Evolutionary conservation across 2,113 vertebrate species (phyloP), one percentile per base, ranked within the genome.

Genomic region (Daphoenositta chrysoptera): DNA sequence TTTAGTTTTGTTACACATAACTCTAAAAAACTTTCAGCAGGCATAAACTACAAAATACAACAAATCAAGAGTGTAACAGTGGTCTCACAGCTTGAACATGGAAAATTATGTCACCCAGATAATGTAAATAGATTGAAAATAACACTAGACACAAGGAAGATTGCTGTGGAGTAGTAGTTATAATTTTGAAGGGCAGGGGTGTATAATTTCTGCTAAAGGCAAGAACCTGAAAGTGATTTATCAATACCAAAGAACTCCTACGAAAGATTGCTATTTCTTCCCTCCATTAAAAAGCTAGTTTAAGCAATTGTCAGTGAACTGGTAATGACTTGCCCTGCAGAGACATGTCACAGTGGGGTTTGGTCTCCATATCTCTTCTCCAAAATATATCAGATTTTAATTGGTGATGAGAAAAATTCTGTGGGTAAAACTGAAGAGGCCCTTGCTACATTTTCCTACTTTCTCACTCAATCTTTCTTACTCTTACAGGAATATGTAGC

Each of bases 71-170:
- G 13, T 27, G 11, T 39, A 75, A 78, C 33, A 39, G 18, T 54
- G 44, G 39, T 82, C 8, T 93, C 47, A 58, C 56, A 84, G 72
- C 31, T 80, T 91, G 44, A 89, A 83, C 65, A 79, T 53, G 44
- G 70, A 82, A 94, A 94, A 95, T 87, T 82, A 82, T 87, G 56
- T 81, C 65, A 87, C 60, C n/a, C 35, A 82, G 61, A 60, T 79
- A 87, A 89, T 85, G 61, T 71, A 93, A 95, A 85, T 79, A 84
- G 51, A 84, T 84, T 89, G 77, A 78, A 95, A 87, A 68, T 78
- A 76, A 12, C 24, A 44, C 35, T 19, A 65, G 54, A 39, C 39
- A 40, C 51, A 45, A 73, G 42, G 21, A 94, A 87, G 35, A 66
- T 75, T n/a, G 8, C 65, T 66, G 35, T 40, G 75, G 69, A 65